Percentiles rank a stretch among this genome's conserved stretches.
Evolutionary conservation across 2,888 invertebrate genomes (phyloP).

Genomic region (Acronicta alni): DNA sequence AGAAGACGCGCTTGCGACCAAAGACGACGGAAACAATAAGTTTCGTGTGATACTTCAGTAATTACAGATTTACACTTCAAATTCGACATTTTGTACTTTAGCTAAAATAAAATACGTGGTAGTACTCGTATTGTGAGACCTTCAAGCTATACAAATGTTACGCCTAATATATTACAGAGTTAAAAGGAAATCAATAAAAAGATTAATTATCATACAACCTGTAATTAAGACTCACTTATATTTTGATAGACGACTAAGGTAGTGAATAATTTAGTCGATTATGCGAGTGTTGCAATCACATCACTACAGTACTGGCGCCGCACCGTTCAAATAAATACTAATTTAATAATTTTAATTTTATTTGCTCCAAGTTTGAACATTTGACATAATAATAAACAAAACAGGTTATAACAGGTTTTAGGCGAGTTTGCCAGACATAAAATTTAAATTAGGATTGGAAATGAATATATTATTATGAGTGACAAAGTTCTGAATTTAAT

Average conservation of each 20-base stretch:
- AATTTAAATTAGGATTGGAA: no score
- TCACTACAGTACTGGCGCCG: conserved; percentile 23
- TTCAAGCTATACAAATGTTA: conserved; percentile 12
- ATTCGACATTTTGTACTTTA: no score
- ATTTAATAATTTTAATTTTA: no score
- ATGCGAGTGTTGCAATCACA: conserved; percentile 25
- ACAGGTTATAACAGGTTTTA: conserved; percentile 17
- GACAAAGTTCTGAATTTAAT: not conserved
- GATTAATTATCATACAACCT: conserved; percentile 6
- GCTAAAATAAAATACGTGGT: no score
- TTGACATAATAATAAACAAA: conserved; percentile 2
- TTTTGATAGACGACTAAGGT: conserved; percentile 28
- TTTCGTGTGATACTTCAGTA: no score
- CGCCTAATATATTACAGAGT: conserved; percentile 13
- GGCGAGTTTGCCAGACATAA: not conserved
- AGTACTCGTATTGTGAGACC: conserved; percentile 3
- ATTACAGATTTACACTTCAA: no score
- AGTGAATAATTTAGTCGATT: conserved; percentile 33
- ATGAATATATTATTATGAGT: no score
- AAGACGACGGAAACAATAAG: no score
- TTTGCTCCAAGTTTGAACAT: conserved; percentile 20
- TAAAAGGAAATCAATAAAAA: conserved; percentile 23
- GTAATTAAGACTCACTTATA: conserved; percentile 29
- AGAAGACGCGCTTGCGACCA: no score
- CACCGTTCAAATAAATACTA: not conserved